A percentile compares a stretch with the other conserved stretches of the same genome.
Evolutionary conservation across 2,113 vertebrate genomes (phyloP).

Genomic region (Chaetodon trifascialis): DNA sequence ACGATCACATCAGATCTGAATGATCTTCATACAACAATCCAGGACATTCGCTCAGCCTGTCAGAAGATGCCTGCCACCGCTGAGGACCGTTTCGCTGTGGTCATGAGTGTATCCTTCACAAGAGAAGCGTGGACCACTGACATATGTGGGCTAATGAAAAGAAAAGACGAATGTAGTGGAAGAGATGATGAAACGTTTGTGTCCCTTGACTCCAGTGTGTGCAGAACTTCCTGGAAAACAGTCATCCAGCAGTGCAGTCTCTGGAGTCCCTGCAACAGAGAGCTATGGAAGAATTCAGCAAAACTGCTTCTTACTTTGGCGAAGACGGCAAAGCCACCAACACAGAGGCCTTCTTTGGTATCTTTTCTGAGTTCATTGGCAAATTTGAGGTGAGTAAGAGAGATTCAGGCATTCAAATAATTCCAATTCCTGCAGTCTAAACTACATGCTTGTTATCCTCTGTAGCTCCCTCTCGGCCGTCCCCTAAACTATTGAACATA

Average conservation of each 20-base stretch:
- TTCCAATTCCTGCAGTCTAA: background rate
- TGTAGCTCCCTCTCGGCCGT: background rate
- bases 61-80: conserved; percentile 89
- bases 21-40: conserved; percentile 91
- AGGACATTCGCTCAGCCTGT: conserved; percentile 93
- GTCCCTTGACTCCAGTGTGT: conserved; percentile 80
- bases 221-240: conserved; percentile 95
- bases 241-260: conserved; percentile 89
- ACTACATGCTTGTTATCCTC: background rate
- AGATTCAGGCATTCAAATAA: conserved; percentile 14
- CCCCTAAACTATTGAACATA: background rate
- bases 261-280: conserved; percentile 93
- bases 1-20: conserved; percentile 89
- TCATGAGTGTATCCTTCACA: conserved; percentile 94
- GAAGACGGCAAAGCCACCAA: conserved; percentile 92
- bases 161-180: background rate
- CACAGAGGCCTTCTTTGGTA: conserved; percentile 95
- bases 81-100: conserved; percentile 92
- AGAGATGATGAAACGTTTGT: background rate
- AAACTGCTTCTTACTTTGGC: conserved; percentile 93
- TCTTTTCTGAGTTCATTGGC: conserved; percentile 94
- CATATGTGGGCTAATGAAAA: background rate
- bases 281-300: conserved; percentile 92
- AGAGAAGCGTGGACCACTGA: too few species aligned
- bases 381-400: conserved; percentile 93